Evolutionary conservation across 1,140 invertebrate genomes (phyloP).

Genomic region (Panonychus citri): DNA sequence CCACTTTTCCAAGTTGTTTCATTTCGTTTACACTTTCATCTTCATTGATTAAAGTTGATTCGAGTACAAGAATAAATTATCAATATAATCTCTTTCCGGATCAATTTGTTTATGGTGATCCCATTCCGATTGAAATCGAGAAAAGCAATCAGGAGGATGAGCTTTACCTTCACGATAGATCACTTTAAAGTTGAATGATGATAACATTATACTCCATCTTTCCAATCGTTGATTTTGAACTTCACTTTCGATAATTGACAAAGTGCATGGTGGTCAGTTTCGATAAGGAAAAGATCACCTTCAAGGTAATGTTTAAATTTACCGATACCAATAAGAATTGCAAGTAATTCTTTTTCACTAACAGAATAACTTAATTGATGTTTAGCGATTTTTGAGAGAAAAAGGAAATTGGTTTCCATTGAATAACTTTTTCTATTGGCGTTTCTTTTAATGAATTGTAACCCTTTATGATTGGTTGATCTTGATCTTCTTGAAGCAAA

Average conservation of each 20-base stretch:
- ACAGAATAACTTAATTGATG: not conserved
- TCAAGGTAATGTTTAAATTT: not conserved
- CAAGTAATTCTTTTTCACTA: not conserved
- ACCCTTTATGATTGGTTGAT: not conserved
- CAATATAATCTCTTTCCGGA: not conserved
- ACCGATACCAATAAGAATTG: not conserved
- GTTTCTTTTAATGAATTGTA: not conserved
- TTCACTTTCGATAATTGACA: not conserved
- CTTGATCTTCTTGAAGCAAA: slow-evolving; percentile 20
- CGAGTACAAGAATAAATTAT: not conserved
- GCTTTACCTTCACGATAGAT: slow-evolving; percentile 18
- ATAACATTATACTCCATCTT: slow-evolving; percentile 15
- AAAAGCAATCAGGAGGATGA: not conserved
- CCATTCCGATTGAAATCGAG: not conserved
- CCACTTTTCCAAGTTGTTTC: not conserved
- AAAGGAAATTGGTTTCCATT: not conserved
- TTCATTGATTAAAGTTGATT: not conserved
- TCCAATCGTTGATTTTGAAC: not conserved
- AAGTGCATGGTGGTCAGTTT: not conserved
- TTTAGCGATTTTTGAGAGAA: not conserved
- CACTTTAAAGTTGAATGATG: slow-evolving; percentile 25
- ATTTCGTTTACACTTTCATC: not conserved
- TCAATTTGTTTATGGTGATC: not conserved
- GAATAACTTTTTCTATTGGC: not conserved
- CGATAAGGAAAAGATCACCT: not conserved